Evolutionary conservation across 2,888 invertebrate genomes (phyloP), one percentile per base, ranked within the genome.

Genomic region (Fragum whitleyi): DNA sequence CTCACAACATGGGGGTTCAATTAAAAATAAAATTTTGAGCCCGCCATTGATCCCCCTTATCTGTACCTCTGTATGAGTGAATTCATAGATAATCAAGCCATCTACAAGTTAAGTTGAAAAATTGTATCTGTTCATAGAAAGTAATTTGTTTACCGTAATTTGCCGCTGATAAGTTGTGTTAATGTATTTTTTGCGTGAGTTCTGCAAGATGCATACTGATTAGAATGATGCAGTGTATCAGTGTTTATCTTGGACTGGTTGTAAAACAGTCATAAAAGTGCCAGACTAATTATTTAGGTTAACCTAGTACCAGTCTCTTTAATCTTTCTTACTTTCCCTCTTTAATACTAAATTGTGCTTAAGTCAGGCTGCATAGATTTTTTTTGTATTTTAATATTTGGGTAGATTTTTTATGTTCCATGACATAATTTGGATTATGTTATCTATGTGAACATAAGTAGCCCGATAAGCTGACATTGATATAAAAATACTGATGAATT

Each of bases 201-300:
- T 57, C 57, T 57, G 57, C 57, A 57, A 26, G 57, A 57, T 57
- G 57, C 57, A 57, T 23, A 21, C 28, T 26, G 29, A 62, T 42
- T 42, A 26, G 42, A 23, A 28, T 65, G 65, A 23, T 65, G 65
- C 65, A 65, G 21, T n/a, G 19, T 65, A 65, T 65, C 65, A 65
- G 26, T 42, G 42, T 21, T 65, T 70, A 55, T 70, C 55, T 55
- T 32, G 36, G 29, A 70, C 23, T 53, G 70, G 70, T 57, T 55
- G 65, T 65, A 65, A 65, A 65, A 65, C 39, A 65, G 42, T 42
- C 32, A 57, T 70, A 70, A 70, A 70, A 70, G 36, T 70, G 70
- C 70, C 70, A 70, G 32, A 36, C 53, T 70, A 70, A 70, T 70
- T 70, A 57, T 23, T 21, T 70, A 69, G 55, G 53, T 55, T 55